Base-by-base conservation (phyloP, 2,113 vertebrate species). In the Notarius quadriscutis region DNA sequence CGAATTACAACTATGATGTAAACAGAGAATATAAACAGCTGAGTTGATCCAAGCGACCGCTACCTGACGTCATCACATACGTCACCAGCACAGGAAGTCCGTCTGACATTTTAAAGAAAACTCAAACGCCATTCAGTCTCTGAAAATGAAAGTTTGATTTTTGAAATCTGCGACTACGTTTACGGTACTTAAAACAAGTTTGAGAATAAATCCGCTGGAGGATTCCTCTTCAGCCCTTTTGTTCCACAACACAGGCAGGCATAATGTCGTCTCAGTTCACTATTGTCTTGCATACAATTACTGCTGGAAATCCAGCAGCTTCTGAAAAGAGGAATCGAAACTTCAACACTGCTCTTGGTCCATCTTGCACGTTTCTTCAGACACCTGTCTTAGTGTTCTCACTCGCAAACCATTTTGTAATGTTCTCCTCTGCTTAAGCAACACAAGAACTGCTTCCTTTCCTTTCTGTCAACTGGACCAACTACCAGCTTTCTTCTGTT, bases 291-390 rank as follows among this genome's bases (percentile, higher is more conserved):
- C 75, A 11, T 60, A 18, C 71, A 87, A 15, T 63, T 9, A 18
- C 15, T n/a, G 25, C n/a, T 58, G 81, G 80, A 67, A 85, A 53
- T 48, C 55, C 81, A 71, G 78, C 55, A 60, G 79, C 18, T 55
- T 63, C 25, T 11, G 7, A 85, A 88, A 90, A 71, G 84, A 88
- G 88, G 90, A 91, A 91, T 67, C 77, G 71, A 62, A 48, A 72
- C 2, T 8, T 8, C 34, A 53, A 50, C 7, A 4, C 79, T 50
- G 57, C 79, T 69, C n/a, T 85, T 30, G 10, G 41, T 81, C 51
- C 58, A 51, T 18, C 10, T 27, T 20, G 12, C 25, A 7, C 7
- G 1, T 57, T 86, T 86, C 81, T 81, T 63, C 57, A 87, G n/a
- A 77, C 20, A 9, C 1, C 1, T 71, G 50, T 55, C 50, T 41